phyloP scores from a whole-genome alignment of 2,113 vertebrate genomes.

The Gavia stellata region DNA sequence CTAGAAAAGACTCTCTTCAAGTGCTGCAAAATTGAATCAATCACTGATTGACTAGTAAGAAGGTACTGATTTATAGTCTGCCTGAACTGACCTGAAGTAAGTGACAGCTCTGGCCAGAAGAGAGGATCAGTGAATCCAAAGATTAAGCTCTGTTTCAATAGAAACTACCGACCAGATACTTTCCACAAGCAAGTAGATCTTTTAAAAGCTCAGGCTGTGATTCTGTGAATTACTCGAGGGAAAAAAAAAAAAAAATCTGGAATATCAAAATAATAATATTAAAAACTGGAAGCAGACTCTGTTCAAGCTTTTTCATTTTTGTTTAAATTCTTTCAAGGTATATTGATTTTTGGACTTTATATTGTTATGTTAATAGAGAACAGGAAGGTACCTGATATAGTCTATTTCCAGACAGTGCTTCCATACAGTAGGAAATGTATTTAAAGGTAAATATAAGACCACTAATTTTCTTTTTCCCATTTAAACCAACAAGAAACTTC shows the following conservation, averaged over 20 bases:
- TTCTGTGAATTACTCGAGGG: background rate
- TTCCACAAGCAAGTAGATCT: background rate
- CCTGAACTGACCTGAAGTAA: conserved; percentile 52
- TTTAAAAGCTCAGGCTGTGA: background rate
- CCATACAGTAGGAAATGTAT: background rate
- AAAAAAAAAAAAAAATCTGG: background rate
- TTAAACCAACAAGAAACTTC: background rate
- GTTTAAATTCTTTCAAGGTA: background rate
- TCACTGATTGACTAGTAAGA: conserved; percentile 35
- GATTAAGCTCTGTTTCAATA: conserved; percentile 42
- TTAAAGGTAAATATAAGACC: background rate
- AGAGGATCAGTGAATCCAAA: conserved; percentile 48
- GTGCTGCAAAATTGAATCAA: conserved; percentile 37
- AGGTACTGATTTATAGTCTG: conserved; percentile 54
- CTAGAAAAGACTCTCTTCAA: conserved; percentile 10
- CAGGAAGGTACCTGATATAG: background rate
- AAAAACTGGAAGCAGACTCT: background rate
- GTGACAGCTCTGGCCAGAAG: conserved; percentile 36
- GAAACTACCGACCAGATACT: background rate
- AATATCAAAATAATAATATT: background rate
- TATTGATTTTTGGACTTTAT: background rate
- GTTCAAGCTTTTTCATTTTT: background rate
- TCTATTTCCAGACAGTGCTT: background rate
- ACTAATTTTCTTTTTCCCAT: background rate
- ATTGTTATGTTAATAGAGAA: background rate